Base-by-base conservation (phyloP, 2,888 invertebrate species). In the Oscheius sp. region DNA sequence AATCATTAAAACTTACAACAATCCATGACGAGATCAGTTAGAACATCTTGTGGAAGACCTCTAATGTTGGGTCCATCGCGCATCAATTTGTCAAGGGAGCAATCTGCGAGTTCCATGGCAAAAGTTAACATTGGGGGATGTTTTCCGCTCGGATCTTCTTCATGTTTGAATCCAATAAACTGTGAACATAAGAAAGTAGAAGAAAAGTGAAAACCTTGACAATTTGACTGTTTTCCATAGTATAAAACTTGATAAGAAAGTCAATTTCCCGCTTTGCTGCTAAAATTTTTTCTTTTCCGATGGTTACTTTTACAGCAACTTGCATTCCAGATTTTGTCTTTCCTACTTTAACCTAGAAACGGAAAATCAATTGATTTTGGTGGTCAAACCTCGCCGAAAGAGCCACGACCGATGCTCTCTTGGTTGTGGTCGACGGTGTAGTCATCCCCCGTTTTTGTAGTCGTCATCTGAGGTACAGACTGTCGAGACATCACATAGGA, bases 11-110 rank as follows among this genome's bases (percentile, higher is more conserved):
- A 55, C 55, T 70, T 15, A 77, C 74, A 58, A 52, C 69, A 72
- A 69, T 77, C 77, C 8, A 70, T 65, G 23, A 71, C 65, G 5
- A 77, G 33, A 50, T 77, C 77, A 23, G 70, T 66, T 1, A 75
- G 34, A 2, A 67, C 57, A 48, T 72, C 34, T 2, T 65, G 48
- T 3, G 63, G 42, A 1, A 77, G 48, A 37, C 77, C 77, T 29
- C 66, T 46, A 2, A 23, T 37, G 37, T 77, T 70, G 5, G 63
- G 58, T 8, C 72, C 67, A 29, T 57, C 65, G 34, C 57, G 34
- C 73, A 77, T 73, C 34, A 73, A 53, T 0, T 57, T 52, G 20
- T 74, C 72, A 37, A 77, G 31, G 53, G 72, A 74, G 15, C 68
- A 52, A 2, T 25, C 45, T 8, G 73, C 77, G 37, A 48, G 52